Evolutionary conservation across 1,140 invertebrate species (phyloP), one percentile per base, ranked within the genome.

Genomic region (Periplaneta americana): DNA sequence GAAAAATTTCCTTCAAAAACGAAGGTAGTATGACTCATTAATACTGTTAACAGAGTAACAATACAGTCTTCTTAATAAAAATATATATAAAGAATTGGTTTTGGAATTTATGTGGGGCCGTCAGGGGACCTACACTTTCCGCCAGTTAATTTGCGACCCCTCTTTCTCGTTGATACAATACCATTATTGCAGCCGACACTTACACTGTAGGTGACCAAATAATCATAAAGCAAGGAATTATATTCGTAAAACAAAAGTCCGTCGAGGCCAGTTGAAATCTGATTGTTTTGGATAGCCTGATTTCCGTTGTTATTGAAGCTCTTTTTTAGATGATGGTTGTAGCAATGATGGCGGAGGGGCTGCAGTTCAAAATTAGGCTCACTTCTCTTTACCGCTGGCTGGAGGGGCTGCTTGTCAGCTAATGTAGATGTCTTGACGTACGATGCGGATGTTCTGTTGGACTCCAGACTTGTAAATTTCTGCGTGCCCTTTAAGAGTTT

Each of bases 331-430:
- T 66, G 48, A 11, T 66, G 22, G 28, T 5, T 66, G 22, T 66
- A 66, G 28, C 48, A 66, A 66, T 66, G 48, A 66, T 66, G 48
- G 11, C 48, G 48, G 28, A 66, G 48, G 22, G 48, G 48, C 48
- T 66, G 48, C 0, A 66, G 48, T n/a, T 66, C 4, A 66, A 66
- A 66, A 66, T 66, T 83, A 82, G 80, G 81, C 78, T 83, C 84
- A 85, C 83, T 83, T 84, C 85, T 85, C 82, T 85, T 84, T 83
- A 83, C 83, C 83, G 86, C 85, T 87, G 84, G 85, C 83, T 85
- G 86, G 85, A 86, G 85, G 81, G 85, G 86, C 85, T 86, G 86
- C 85, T 87, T 85, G 87, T 89, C 87, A 89, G 87, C 87, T 89
- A 84, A 86, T 86, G 81, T 83, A 86, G 86, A 86, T 85, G 85